Base-by-base conservation (phyloP, 2,888 invertebrate genomes). In the Dicyrtoma fusca region DNA sequence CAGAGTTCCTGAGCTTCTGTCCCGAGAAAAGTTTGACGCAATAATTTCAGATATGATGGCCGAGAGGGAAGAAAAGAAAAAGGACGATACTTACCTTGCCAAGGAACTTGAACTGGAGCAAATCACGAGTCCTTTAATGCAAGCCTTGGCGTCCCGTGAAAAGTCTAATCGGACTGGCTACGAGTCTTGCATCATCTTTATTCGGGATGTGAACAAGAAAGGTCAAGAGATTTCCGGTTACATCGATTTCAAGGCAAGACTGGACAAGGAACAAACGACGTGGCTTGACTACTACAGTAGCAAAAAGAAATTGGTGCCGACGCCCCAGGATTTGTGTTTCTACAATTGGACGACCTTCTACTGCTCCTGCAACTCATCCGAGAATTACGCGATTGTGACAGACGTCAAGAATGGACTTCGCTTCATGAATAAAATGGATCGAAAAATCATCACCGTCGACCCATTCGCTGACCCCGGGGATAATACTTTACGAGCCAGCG, bases 161-260 rank as follows among this genome's bases (percentile, higher is more conserved):
- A 85, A 88, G 63, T 87, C 88, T 0, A 94, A 94, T 82, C 86
- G 90, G 81, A 86, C 88, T 75, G 91, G 91, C 34, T 87, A 89
- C 75, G 82, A 93, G 78, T 90, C 91, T 14, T 72, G 92, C 0
- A 92, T 95, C 63, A 90, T 95, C 74, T 94, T 93, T 82, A 83
- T 94, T 5, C 87, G 91, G 10, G 87, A 88, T 82, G 87, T 86
- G 74, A 90, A 89, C 11, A 88, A 86, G 74, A 86, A 88, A 5
- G 91, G 92, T 1, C 90, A 90, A 77, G 92, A 94, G 82, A 88
- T 94, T 73, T 94, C 94, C 0, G 92, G 91, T 0, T 95, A 93
- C 82, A 89, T 95, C 34, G 95, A 95, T 83, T 94, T 89, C 82
- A 88, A 88, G 0, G 88, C 91, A 74, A 86, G 91, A 62, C 84